phyloP scores from a whole-genome alignment of 2,888 invertebrate genomes.

The Dasypogon diadema region DNA sequence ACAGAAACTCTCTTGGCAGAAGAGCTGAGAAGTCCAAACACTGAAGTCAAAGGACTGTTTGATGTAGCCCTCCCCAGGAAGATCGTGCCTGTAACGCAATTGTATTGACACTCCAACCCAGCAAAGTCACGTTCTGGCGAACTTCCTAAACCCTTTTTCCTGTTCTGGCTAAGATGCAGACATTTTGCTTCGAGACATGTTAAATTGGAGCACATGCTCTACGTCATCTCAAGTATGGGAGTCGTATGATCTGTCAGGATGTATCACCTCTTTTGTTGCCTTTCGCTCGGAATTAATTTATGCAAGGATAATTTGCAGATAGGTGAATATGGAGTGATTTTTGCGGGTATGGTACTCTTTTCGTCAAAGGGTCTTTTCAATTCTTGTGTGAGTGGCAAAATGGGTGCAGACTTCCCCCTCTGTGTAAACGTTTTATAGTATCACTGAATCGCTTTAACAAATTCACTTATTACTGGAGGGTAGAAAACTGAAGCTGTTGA shows the following conservation, averaged over 20 bases:
- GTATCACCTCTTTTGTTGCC: constrained; percentile 19
- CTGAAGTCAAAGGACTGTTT: constrained; percentile 45
- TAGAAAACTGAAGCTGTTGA: no score
- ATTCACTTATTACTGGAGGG: no score
- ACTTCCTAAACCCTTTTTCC: constrained; percentile 48
- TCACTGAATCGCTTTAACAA: no score
- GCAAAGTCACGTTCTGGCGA: constrained; percentile 50
- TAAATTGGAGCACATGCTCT: constrained; percentile 49
- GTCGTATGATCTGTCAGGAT: neutral
- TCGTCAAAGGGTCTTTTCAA: no score
- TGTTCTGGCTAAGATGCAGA: constrained; percentile 43
- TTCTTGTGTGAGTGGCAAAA: no score
- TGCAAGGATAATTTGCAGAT: neutral
- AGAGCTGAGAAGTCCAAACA: constrained; percentile 37
- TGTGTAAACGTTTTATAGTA: no score
- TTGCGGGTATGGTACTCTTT: neutral
- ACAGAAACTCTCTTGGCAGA: neutral
- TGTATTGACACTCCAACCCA: constrained; percentile 48
- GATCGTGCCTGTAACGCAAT: constrained; percentile 52
- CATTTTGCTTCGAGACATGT: constrained; percentile 49
- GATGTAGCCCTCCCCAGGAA: constrained; percentile 22
- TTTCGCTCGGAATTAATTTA: neutral
- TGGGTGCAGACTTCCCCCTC: no score
- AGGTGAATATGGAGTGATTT: constrained; percentile 6
- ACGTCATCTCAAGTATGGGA: constrained; percentile 9